These are phyloP conservation scores for Aphelocoma coerulescens DNA, from an alignment of 2,113 vertebrate genomes.

Conservation along the genomic window DNA sequence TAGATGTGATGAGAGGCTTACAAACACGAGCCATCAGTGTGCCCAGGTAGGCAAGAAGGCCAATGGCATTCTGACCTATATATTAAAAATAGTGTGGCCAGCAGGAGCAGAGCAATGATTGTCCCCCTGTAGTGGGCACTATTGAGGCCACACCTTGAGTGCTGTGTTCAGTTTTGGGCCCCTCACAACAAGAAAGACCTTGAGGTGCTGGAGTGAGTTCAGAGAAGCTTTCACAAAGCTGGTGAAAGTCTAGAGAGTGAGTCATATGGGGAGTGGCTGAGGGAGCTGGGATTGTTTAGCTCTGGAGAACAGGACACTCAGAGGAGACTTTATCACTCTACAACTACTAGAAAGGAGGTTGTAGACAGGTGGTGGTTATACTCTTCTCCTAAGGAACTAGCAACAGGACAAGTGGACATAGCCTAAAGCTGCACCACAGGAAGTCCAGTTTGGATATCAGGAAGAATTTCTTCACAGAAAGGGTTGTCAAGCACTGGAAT, in stretches of 20 bases:
- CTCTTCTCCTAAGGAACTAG: not conserved
- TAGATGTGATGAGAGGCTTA: not conserved
- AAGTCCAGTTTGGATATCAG: not conserved
- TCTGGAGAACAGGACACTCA: not conserved
- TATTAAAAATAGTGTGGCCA: not conserved
- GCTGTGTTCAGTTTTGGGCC: not conserved
- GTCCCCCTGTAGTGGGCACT: not conserved
- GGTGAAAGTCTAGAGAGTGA: not conserved
- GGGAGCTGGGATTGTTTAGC: not conserved
- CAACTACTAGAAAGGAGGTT: not conserved
- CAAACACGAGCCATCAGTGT: not conserved
- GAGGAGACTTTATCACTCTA: no score
- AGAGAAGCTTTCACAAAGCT: not conserved
- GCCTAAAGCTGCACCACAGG: not conserved
- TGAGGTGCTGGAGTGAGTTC: fast-evolving
- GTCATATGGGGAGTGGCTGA: not conserved
- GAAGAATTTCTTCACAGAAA: not conserved
- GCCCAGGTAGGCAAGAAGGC: not conserved
- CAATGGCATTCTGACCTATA: not conserved
- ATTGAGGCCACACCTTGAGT: fast-evolving
- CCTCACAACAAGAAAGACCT: not conserved
- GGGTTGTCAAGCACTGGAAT: not conserved
- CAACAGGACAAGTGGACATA: fast-evolving
- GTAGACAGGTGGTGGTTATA: no score
- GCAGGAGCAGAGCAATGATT: not conserved